Evolutionary conservation across 2,797 vertebrate species (phyloP), one percentile per base, ranked within the genome.

Genomic region (Cetoscarus ocellatus): DNA sequence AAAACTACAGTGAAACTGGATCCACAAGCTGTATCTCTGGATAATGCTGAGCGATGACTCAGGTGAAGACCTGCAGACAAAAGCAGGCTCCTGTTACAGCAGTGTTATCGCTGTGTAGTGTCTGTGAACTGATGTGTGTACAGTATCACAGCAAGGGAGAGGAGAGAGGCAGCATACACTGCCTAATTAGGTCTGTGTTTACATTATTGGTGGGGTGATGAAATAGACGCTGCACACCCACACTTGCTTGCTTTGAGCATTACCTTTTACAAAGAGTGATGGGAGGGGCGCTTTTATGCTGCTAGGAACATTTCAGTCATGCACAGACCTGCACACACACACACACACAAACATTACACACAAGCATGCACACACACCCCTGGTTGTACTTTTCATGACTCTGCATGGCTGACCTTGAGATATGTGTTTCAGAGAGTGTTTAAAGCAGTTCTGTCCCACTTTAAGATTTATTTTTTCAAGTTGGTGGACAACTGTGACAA

Each of bases 1-100:
- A 70, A 77, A 65, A 62, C 72, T 38, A 44, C 17, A 62, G 17
- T 88, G 86, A 84, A 90, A 89, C 60, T 42, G 75, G 85, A 91
- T 57, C 69, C 61, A 67, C 57, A 40, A 61, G 35, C 56, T 74
- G 49, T 52, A 45, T n/a, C 14, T 65, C 60, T 80, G 34, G 53
- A n/a, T 58, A 36, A 55, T 52, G 55, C 40, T 67, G 58, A 84
- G 56, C 35, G 47, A 61, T 53, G 52, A 15, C 71, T 72, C 48
- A 47, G 58, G 57, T 72, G 39, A 69, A 54, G 54, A 58, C 36
- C 34, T 60, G 17, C 56, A 58, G 49, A 88, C 66, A 80, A 82
- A 86, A 80, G 65, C 70, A 15, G 64, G 43, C 73, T 89, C 79
- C 36, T 12, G 64, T 90, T 87, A 83, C 84, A 85, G 58, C 48